Conservation (phyloP, 2,888 invertebrate genomes). For the Ernsta delagoae region DNA sequence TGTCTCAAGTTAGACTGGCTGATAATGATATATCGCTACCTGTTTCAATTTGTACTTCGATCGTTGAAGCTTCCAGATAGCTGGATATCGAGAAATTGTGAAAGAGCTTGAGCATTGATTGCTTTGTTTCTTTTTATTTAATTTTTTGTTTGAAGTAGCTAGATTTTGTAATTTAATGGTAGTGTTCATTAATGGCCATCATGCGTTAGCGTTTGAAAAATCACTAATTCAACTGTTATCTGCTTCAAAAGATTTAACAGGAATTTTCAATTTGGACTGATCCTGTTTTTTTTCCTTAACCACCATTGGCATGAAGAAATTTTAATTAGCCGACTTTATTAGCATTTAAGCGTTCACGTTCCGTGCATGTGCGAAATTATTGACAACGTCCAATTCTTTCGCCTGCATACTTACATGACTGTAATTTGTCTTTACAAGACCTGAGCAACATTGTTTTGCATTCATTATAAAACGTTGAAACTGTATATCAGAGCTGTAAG, state of each 20-base stretch:
- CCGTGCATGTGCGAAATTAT: slow-evolving; percentile 31
- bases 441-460: slow-evolving; percentile 32
- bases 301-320: slow-evolving; percentile 16
- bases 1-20: slow-evolving; percentile 22
- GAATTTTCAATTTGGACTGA: slow-evolving; percentile 1
- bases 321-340: slow-evolving; percentile 29
- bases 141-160: neutral
- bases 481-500: slow-evolving; percentile 40
- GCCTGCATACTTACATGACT: slow-evolving; percentile 21
- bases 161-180: too few species aligned
- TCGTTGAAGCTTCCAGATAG: slow-evolving; percentile 28
- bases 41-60: slow-evolving; percentile 36
- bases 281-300: neutral
- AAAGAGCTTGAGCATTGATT: slow-evolving; percentile 1
- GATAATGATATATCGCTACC: slow-evolving; percentile 32
- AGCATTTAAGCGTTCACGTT: slow-evolving; percentile 14
- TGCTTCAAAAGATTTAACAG: neutral
- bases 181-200: too few species aligned
- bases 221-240: slow-evolving; percentile 3
- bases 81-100: slow-evolving; percentile 6
- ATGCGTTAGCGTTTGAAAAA: neutral
- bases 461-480: slow-evolving; percentile 6
- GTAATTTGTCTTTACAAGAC: slow-evolving; percentile 27
- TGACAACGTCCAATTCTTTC: slow-evolving; percentile 17
- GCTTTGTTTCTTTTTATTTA: neutral